These are phyloP conservation scores for Papilio xuthus DNA, from an alignment of 1,140 invertebrate species.

Conservation along the genomic window DNA sequence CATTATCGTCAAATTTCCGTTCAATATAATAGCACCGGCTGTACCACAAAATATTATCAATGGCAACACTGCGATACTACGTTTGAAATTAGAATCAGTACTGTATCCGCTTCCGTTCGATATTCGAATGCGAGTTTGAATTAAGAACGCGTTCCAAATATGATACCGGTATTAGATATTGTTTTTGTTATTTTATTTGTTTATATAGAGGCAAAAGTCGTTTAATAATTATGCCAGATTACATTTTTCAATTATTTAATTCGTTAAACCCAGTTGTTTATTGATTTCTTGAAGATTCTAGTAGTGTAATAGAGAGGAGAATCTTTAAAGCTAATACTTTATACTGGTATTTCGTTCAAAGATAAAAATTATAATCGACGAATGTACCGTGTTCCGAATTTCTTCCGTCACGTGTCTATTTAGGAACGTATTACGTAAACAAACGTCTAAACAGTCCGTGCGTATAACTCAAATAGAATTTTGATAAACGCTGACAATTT, in stretches of 20 bases:
- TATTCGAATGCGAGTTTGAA: conserved; percentile 73
- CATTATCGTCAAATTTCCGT: conserved; percentile 76
- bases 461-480: conserved; percentile 25
- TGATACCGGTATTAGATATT: conserved; percentile 48
- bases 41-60: conserved; percentile 78
- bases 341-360: neutral
- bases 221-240: neutral
- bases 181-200: conserved; percentile 30
- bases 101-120: conserved; percentile 79
- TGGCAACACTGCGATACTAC: conserved; percentile 76
- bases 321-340: too few relatives aligned
- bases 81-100: conserved; percentile 80
- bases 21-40: conserved; percentile 72
- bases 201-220: conserved; percentile 10
- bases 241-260: neutral
- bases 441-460: conserved; percentile 21
- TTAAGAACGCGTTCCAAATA: conserved; percentile 73
- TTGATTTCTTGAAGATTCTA: too few relatives aligned
- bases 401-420: conserved; percentile 33
- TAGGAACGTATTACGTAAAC: conserved; percentile 18
- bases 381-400: conserved; percentile 18
- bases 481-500: conserved; percentile 35
- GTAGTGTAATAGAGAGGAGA: too few relatives aligned
- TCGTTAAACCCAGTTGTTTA: too few relatives aligned
- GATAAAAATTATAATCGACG: neutral